Base-by-base conservation (phyloP, 2,797 vertebrate genomes). In the Apodemus agrarius region DNA sequence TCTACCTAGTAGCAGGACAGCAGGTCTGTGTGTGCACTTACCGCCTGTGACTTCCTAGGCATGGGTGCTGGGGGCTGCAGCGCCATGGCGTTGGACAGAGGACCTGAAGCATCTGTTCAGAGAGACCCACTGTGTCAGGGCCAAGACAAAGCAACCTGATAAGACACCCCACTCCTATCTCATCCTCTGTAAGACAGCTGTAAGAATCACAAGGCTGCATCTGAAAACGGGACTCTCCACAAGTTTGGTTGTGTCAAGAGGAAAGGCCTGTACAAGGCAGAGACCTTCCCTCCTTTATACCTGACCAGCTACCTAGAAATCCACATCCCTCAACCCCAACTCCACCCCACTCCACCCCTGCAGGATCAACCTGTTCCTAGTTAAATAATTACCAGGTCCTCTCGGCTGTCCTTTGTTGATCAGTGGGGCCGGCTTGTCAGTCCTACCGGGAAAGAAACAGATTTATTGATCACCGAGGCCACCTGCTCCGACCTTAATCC, bases 11-110 rank as follows among this genome's bases (percentile, higher is more conserved):
- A 3, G 12, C 14, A 17, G 63, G 16, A 40, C 13, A 43, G 61
- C n/a, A 59, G 34, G 2, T 34, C 17, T 0, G 8, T 54, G 54
- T 0, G 8, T 54, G 54, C 93, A 99, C 99, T 99, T 98, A 99
- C 99, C 29, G 99, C 98, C 97, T 99, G 99, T 19, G 99, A 99
- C 98, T 99, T 99, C 98, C 99, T 99, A 83, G 99, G 99, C 98
- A 99, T 99, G 93, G 99, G 99, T 52, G 99, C 99, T 75, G 99
- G 99, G 93, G 99, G 99, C 92, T 99, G 98, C 89, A 99, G 96
- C 93, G 99, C 99, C 97, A 99, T 95, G 37, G 99, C 98, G 96
- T 98, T 99, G 97, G 98, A 98, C 97, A 98, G 96, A 87, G 98
- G 95, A 94, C 97, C 97, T 69, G 96, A 94, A 91, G 97, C 81